Conservation (phyloP, 2,797 vertebrate species). For the Melanotaenia boesemani region DNA sequence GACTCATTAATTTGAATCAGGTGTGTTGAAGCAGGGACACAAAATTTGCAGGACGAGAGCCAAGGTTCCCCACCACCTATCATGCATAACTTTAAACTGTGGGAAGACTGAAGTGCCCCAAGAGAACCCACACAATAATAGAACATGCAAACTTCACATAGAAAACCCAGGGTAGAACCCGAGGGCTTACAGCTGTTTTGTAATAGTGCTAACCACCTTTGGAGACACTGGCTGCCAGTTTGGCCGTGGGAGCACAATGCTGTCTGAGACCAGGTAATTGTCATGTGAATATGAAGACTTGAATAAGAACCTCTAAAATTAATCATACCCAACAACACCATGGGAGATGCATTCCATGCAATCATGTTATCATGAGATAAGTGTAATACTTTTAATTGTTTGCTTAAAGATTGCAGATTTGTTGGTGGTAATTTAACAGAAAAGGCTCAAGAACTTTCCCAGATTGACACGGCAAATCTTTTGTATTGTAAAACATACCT, state of each 20-base stretch:
- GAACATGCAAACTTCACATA: neutral
- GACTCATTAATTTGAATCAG: too few species aligned
- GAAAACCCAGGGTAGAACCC: neutral
- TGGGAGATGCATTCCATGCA: slow-evolving; percentile 29
- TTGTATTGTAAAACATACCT: slow-evolving; percentile 31
- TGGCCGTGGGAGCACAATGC: neutral
- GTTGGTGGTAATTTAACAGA: slow-evolving; percentile 62
- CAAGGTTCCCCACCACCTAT: neutral
- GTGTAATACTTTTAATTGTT: slow-evolving; percentile 46
- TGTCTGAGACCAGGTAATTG: neutral
- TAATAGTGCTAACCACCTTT: neutral
- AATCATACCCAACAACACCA: slow-evolving; percentile 19
- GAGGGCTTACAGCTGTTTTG: neutral
- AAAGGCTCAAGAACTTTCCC: slow-evolving; percentile 64
- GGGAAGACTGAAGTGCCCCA: neutral
- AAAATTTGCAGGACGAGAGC: too few species aligned
- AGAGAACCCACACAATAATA: neutral
- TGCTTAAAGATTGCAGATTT: slow-evolving; percentile 53
- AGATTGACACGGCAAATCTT: slow-evolving; percentile 49
- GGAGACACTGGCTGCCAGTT: neutral
- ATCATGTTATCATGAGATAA: slow-evolving; percentile 71
- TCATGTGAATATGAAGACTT: slow-evolving; percentile 24
- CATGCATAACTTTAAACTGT: neutral
- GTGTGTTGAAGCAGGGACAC: too few species aligned
- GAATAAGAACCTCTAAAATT: slow-evolving; percentile 30